Conservation (phyloP, 1,140 invertebrate genomes). For the Eriosoma lanigerum region DNA sequence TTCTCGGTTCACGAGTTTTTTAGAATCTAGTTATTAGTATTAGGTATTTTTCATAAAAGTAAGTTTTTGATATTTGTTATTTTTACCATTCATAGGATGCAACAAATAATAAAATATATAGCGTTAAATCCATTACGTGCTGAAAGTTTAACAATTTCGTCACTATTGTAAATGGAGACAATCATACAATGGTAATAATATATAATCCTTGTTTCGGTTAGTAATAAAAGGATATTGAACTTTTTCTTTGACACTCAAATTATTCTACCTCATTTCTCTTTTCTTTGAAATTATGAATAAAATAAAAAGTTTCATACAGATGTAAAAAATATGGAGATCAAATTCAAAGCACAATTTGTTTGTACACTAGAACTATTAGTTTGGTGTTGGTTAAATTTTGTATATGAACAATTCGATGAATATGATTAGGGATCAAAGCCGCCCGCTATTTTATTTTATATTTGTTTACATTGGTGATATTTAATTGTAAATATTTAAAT, state of each 20-base stretch:
- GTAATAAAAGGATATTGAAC: background rate
- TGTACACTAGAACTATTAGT: background rate
- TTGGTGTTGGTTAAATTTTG: background rate
- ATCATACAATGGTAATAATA: background rate
- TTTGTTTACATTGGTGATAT: too few species aligned
- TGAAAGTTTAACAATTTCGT: background rate
- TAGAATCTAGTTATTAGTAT: too few species aligned
- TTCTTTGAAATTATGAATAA: background rate
- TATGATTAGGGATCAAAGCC: background rate
- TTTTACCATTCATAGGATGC: too few species aligned
- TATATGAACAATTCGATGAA: background rate
- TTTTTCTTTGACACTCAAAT: constrained; percentile 28
- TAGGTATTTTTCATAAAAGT: too few species aligned
- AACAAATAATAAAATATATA: background rate
- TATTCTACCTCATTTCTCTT: background rate
- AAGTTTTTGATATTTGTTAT: too few species aligned
- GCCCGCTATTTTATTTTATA: too few species aligned
- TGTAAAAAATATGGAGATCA: background rate
- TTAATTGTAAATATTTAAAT: too few species aligned
- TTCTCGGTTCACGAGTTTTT: too few species aligned
- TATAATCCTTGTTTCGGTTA: background rate
- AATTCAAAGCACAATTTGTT: background rate
- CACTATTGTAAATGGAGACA: background rate
- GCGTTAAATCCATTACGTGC: background rate
- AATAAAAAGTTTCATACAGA: constrained; percentile 4